Evolutionary conservation across 2,797 vertebrate genomes (phyloP).

Genomic region (Schizopygopsis malacanthus): DNA sequence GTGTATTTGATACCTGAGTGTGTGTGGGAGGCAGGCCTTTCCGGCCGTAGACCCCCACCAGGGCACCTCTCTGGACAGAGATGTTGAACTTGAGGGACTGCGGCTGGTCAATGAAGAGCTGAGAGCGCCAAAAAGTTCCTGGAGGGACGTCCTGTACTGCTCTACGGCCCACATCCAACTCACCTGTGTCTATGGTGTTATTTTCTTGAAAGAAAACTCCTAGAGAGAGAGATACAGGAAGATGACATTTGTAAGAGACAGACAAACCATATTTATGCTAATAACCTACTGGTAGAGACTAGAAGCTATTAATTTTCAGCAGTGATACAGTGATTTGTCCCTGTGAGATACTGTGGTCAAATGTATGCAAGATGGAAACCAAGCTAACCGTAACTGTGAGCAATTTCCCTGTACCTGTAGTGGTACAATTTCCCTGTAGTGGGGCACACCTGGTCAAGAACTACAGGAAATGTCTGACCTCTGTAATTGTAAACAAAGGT

Average conservation of each 20-base stretch:
- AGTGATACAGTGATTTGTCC: neutral
- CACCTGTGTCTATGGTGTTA: conserved; percentile 96
- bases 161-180: conserved; percentile 93
- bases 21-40: conserved; percentile 97
- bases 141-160: conserved; percentile 92
- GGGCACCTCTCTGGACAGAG: conserved; percentile 93
- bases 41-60: conserved; percentile 96
- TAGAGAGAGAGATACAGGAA: conserved; percentile 44
- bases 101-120: conserved; percentile 94
- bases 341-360: neutral
- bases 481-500: too few species aligned
- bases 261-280: neutral
- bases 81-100: conserved; percentile 99
- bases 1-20: conserved; percentile 84
- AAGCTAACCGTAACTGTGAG: conserved; percentile 21
- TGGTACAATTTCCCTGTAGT: too few species aligned
- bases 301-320: conserved; percentile 21
- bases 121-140: conserved; percentile 97
- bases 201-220: conserved; percentile 92
- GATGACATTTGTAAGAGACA: conserved; percentile 4
- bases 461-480: too few species aligned
- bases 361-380: conserved; percentile 2
- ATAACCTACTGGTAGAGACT: neutral
- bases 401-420: neutral
- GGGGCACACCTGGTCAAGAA: too few species aligned